Base-by-base conservation (phyloP, 2,888 invertebrate species). In the Microdon myrmicae region DNA sequence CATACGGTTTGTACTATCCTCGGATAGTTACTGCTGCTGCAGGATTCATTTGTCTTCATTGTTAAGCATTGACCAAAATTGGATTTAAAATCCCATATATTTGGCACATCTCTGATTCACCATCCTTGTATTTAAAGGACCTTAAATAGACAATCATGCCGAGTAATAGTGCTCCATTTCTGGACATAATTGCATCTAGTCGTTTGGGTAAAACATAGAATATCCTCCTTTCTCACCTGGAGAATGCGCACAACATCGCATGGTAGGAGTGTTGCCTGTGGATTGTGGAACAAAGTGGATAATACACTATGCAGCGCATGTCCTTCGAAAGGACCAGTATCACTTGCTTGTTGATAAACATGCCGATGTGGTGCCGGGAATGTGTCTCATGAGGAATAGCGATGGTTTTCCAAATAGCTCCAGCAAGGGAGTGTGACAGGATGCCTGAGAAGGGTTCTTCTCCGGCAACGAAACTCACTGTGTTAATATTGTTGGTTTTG, bases 401-500 rank as follows among this genome's bases (percentile, higher is more conserved):
- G 38, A 31, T 26, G 34, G 26, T 29, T 25, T 23, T 5, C 26
- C 9, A n/a, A 37, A 53, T 16, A 37, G 28, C 14, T 44, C 34
- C 20, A 34, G 22, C 26, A 26, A 16, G 12, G 17, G 39, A 6
- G 9, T 34, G 25, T 26, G 17, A n/a, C 16, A 20, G 31, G 43
- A 14, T 31, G 31, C 31, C 23, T 5, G 43, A 22, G 22, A 28
- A 31, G 16, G n/a, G n/a, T n/a, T n/a, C 14, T 7, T 16, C 14
- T 28, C 26, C 12, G 19, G 23, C 25, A 19, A 31, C 38, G 31
- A 48, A 31, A 38, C 29, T 17, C 35, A 16, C 39, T 44, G 49
- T 39, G 55, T 61, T 49, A 61, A 55, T 61, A 39, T 39, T 61
- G 61, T 61, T 55, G 55, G 49, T 48, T 44, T 49, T 55, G 44